Evolutionary conservation across 2,113 vertebrate species (phyloP).

Genomic region (Mormyrus lacerda): DNA sequence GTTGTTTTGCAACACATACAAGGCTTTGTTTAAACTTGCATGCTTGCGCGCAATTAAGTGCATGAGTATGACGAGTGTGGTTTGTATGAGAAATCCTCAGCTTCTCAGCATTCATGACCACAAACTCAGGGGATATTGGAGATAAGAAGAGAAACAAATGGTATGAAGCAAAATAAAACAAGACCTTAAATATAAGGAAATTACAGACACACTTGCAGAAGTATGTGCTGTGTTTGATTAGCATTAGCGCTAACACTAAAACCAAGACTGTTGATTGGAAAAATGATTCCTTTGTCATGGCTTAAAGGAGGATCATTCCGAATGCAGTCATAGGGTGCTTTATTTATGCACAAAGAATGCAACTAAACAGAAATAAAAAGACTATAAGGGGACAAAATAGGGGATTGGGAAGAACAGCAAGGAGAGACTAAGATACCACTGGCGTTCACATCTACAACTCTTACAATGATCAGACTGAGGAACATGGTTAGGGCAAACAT

Average conservation of each 20-base stretch:
- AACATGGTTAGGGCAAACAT: background rate
- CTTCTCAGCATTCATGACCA: background rate
- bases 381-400: background rate
- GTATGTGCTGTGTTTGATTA: background rate
- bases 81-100: background rate
- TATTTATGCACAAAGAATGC: background rate
- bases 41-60: background rate
- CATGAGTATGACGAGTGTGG: background rate
- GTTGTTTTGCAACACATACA: background rate
- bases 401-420: background rate
- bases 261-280: background rate
- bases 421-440: background rate
- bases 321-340: background rate
- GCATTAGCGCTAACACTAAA: background rate
- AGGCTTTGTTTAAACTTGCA: background rate
- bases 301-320: background rate
- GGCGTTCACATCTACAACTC: background rate
- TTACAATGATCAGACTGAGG: background rate
- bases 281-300: background rate
- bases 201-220: background rate
- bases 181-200: background rate
- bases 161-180: background rate
- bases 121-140: background rate
- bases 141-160: background rate
- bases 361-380: background rate